Conservation (phyloP, 2,113 vertebrate genomes). For the Progne subis region DNA sequence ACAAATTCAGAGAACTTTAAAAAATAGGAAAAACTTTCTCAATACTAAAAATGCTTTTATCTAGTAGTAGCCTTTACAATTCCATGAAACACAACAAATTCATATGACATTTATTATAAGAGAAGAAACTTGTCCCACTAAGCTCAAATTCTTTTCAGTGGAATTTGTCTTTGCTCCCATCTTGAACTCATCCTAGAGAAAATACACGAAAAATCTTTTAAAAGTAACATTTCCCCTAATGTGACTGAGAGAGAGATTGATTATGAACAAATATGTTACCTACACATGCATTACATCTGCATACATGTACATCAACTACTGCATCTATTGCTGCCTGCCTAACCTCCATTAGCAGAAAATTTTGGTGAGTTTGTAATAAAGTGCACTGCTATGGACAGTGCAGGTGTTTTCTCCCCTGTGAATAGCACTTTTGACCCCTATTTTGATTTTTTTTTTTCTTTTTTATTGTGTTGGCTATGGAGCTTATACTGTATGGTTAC, state of each 20-base stretch:
- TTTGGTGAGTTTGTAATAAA: background rate
- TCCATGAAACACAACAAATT: slow-evolving; percentile 40
- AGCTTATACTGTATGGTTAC: background rate
- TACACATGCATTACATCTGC: background rate
- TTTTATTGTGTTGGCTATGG: background rate
- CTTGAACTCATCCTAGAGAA: background rate
- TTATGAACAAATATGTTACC: background rate
- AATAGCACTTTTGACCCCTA: background rate
- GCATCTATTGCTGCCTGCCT: background rate
- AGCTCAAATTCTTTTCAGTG: background rate
- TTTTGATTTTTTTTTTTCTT: background rate
- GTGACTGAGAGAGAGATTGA: background rate
- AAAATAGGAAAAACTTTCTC: background rate
- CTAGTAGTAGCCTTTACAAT: slow-evolving; percentile 8
- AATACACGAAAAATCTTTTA: background rate
- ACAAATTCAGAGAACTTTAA: slow-evolving; percentile 32
- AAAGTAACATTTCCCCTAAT: background rate
- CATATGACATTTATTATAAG: slow-evolving; percentile 20
- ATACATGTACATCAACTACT: rapidly evolving
- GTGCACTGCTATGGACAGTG: background rate
- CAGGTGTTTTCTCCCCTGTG: background rate
- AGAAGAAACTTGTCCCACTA: background rate
- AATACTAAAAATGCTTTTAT: background rate
- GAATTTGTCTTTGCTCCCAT: background rate
- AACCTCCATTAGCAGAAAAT: background rate